Base-by-base conservation (phyloP, 2,113 vertebrate species). In the Balaenoptera acutorostrata region DNA sequence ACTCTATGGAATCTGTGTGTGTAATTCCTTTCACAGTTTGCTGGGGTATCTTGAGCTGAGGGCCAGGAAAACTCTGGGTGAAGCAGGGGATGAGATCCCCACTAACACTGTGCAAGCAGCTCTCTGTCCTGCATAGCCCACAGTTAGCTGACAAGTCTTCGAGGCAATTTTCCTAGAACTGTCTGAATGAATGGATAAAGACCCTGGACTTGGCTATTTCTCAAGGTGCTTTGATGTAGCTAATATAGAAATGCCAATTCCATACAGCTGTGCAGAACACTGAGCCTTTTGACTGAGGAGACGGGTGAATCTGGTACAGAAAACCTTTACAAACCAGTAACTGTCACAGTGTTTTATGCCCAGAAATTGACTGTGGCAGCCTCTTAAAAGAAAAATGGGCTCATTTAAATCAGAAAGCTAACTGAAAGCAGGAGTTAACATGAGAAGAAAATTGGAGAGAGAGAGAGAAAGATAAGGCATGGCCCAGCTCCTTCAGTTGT, bases 191-290 rank as follows among this genome's bases (percentile, higher is more conserved):
- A 69, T 66, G 52, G 31, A 33, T 75, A 94, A 93, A 96, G 21
- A 83, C 57, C 44, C 57, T 21, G 39, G 29, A 44, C 15, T n/a
- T 88, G 71, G 44, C 81, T 94, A 12, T 71, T 95, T 93, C 59
- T 55, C 72, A 49, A 52, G n/a, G n/a, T 93, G 23, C 85, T 94
- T 93, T 92, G 31, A 88, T 64, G 44, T 88, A 29, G 27, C 29
- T 85, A 88, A 89, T 29, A 86, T 23, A 97, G 64, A 97, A 90
- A 96, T 86, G 49, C 36, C 81, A 94, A 17, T 59, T 95, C 66
- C 39, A 57, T 39, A 46, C 41, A 86, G 52, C 71, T 86, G 66
- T 95, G 55, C 10, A 84, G 59, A 88, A 75, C 29, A 5, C 36
- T 25, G 23, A 61, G 41, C 5, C 2, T 86, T 93, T 61, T 66